Percentiles rank a stretch among this genome's conserved stretches.
phyloP scores from a whole-genome alignment of 2,797 vertebrate species.

The Prunella strophiata region DNA sequence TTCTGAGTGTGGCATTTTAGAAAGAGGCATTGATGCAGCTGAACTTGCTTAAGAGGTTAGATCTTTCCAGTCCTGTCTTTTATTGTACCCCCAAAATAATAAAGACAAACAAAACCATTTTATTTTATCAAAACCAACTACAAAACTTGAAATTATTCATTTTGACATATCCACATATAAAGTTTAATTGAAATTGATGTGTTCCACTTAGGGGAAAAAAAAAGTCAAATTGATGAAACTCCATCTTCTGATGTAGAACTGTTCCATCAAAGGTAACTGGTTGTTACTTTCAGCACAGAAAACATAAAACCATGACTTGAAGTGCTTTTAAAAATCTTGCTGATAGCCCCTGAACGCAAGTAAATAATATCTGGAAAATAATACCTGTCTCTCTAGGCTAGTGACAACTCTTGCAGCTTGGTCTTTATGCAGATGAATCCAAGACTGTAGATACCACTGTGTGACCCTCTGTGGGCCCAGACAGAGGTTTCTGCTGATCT shows the following conservation, averaged over 20 bases:
- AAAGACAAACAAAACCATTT: not conserved
- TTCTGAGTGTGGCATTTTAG: not conserved
- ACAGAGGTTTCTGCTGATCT: not conserved
- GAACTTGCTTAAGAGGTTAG: not conserved
- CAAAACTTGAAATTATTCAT: not conserved
- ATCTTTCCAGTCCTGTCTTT: not conserved
- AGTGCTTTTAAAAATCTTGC: not conserved
- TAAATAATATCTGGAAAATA: not conserved
- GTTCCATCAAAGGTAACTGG: not conserved
- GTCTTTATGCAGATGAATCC: not conserved
- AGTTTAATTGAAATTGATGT: not conserved
- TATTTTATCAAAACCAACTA: not conserved
- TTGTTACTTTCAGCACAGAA: not conserved
- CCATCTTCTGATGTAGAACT: not conserved
- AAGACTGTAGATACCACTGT: not conserved
- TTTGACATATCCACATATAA: not conserved
- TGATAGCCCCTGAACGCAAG: not conserved
- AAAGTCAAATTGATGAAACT: not conserved
- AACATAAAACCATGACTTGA: not conserved
- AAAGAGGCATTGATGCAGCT: not conserved
- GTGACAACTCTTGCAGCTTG: not conserved
- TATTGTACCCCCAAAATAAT: not conserved
- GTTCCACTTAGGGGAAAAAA: not conserved
- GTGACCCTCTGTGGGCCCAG: not conserved
- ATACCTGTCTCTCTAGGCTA: not conserved